These are phyloP conservation scores for Saxidomus purpurata DNA, from an alignment of 1,140 invertebrate genomes.

Conservation along the genomic window DNA sequence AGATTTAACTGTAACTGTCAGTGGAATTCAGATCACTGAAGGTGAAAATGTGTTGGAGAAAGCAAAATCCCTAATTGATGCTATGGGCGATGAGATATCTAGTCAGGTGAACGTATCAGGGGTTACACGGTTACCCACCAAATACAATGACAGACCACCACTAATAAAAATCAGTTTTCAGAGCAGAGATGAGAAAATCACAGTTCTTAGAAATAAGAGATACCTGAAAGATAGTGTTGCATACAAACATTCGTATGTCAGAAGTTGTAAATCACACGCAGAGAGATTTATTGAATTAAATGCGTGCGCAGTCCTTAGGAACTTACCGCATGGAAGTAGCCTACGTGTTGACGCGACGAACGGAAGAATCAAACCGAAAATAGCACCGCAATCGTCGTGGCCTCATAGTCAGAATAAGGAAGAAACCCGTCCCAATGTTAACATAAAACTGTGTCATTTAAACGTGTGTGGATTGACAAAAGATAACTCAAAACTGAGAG, in stretches of 20 bases:
- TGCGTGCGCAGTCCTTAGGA: background rate
- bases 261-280: slow-evolving; percentile 34
- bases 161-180: slow-evolving; percentile 24
- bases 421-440: background rate
- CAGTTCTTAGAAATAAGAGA: background rate
- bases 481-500: slow-evolving; percentile 39
- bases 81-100: background rate
- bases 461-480: slow-evolving; percentile 55
- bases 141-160: background rate
- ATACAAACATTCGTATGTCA: slow-evolving; percentile 31
- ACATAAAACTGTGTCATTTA: slow-evolving; percentile 34
- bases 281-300: slow-evolving; percentile 46
- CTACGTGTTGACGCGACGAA: slow-evolving; percentile 19
- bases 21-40: background rate
- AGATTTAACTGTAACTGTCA: background rate
- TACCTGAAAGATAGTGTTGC: background rate
- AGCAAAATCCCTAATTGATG: background rate
- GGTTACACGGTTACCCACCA: background rate
- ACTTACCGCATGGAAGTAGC: slow-evolving; percentile 31
- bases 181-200: slow-evolving; percentile 4
- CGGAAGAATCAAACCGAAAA: slow-evolving; percentile 26
- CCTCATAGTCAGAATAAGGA: slow-evolving; percentile 1
- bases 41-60: background rate
- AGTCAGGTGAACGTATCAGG: background rate
- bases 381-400: background rate